A percentile compares a stretch with the other conserved stretches of the same genome.
Conservation (phyloP, 2,888 invertebrate species). For the Caenorhabditis drosophilae region DNA sequence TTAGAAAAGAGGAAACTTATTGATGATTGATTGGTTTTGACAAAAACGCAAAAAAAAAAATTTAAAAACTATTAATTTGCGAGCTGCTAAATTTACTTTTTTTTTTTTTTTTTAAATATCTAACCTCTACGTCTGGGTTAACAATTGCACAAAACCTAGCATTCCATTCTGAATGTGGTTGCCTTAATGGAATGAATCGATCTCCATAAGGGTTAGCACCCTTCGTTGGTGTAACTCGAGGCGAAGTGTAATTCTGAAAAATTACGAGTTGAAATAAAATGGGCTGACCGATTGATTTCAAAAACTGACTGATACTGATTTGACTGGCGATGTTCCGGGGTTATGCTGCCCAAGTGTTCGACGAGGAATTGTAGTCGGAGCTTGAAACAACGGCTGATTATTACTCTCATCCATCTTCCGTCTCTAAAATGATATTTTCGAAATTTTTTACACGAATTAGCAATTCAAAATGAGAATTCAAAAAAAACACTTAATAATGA, state of each 20-base stretch:
- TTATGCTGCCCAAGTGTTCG: slow-evolving; percentile 45
- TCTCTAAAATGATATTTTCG: not conserved
- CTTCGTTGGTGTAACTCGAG: slow-evolving; percentile 69
- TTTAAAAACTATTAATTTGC: no score
- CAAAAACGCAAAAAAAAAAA: not conserved
- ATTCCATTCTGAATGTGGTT: slow-evolving; percentile 61
- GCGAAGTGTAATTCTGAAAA: slow-evolving; percentile 66
- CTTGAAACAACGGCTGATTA: slow-evolving; percentile 15
- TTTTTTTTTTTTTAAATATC: not conserved
- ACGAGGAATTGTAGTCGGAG: slow-evolving; percentile 14
- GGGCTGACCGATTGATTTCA: no score
- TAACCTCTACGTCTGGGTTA: slow-evolving; percentile 12
- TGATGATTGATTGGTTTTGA: not conserved
- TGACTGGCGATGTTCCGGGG: slow-evolving; percentile 28
- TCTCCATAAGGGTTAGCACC: slow-evolving; percentile 46
- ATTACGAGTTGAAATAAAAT: not conserved
- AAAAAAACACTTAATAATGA: no score
- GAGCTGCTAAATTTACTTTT: no score
- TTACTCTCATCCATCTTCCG: slow-evolving; percentile 16
- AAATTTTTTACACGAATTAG: not conserved
- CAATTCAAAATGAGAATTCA: no score
- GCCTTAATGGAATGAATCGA: slow-evolving; percentile 64
- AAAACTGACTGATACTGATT: slow-evolving; percentile 21
- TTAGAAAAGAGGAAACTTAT: no score
- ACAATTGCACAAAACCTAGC: slow-evolving; percentile 63